Percentiles rank a stretch among this genome's conserved stretches.
phyloP scores from a whole-genome alignment of 2,113 vertebrate genomes.

The Misgurnus mizolepis region DNA sequence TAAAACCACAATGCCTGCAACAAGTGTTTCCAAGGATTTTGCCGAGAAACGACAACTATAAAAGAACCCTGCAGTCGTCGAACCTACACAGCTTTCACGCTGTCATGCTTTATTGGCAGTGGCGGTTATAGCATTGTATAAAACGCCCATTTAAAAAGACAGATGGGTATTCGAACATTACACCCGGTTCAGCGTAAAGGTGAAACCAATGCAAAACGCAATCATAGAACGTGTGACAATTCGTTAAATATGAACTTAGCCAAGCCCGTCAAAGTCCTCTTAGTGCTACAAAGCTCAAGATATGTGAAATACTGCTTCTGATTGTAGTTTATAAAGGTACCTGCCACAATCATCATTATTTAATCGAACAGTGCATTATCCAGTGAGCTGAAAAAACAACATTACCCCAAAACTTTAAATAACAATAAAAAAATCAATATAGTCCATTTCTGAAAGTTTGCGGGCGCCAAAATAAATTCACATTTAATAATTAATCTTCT shows the following conservation, averaged over 20 bases:
- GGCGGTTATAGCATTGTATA: constrained; percentile 20
- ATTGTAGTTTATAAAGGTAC: background rate
- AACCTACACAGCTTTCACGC: background rate
- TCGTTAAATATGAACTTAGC: background rate
- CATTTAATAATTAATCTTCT: constrained; percentile 48
- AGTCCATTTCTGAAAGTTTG: background rate
- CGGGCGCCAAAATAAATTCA: constrained; percentile 40
- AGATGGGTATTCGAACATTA: background rate
- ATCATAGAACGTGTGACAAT: background rate
- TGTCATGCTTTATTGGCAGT: constrained; percentile 31
- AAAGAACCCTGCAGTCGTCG: background rate
- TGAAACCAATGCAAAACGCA: background rate
- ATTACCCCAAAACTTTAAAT: constrained; percentile 40
- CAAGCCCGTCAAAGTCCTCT: constrained; percentile 17
- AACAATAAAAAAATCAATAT: constrained; percentile 40
- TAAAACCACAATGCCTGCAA: constrained; percentile 27
- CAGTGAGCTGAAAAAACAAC: constrained; percentile 41
- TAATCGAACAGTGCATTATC: background rate
- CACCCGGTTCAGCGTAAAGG: background rate
- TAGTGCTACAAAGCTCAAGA: constrained; percentile 24
- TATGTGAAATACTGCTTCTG: constrained; percentile 42
- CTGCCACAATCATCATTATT: constrained; percentile 7
- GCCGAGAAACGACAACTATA: background rate
- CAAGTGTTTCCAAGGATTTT: constrained; percentile 7
- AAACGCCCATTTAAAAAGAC: constrained; percentile 16